Conservation (phyloP, 2,888 invertebrate genomes). For the Melangyna quadrimaculata region DNA sequence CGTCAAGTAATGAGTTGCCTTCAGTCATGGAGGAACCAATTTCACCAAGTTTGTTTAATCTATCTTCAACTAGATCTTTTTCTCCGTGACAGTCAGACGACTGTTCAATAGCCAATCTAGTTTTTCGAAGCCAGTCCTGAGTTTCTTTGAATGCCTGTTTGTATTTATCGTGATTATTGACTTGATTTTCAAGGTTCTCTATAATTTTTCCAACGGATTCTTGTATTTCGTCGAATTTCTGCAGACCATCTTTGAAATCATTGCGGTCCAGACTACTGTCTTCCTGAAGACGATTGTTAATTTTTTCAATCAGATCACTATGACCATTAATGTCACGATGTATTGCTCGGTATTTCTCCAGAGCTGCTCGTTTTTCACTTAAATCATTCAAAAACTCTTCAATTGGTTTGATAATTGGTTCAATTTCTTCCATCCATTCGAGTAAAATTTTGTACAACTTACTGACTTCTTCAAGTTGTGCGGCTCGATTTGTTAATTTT, state of each 20-base stretch:
- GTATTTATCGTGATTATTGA: slow-evolving; percentile 93
- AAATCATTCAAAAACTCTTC: slow-evolving; percentile 91
- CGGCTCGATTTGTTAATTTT: slow-evolving; percentile 87
- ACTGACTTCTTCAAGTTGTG: slow-evolving; percentile 92
- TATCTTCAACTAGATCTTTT: slow-evolving; percentile 88
- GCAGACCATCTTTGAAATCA: slow-evolving; percentile 87
- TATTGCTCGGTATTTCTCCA: slow-evolving; percentile 93
- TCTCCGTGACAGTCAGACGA: slow-evolving; percentile 94
- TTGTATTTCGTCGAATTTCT: slow-evolving; percentile 87
- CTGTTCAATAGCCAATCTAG: slow-evolving; percentile 91
- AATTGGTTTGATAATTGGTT: slow-evolving; percentile 88
- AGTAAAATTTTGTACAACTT: slow-evolving; percentile 90
- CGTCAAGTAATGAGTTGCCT: slow-evolving; percentile 88
- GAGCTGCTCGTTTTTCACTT: slow-evolving; percentile 93
- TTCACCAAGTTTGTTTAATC: slow-evolving; percentile 88
- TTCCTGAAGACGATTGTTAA: slow-evolving; percentile 88
- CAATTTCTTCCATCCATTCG: slow-evolving; percentile 94
- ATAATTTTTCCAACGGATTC: slow-evolving; percentile 86
- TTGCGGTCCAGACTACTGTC: slow-evolving; percentile 86
- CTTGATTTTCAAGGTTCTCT: slow-evolving; percentile 89
- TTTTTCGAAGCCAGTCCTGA: slow-evolving; percentile 91
- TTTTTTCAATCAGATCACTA: slow-evolving; percentile 88
- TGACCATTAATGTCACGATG: slow-evolving; percentile 92
- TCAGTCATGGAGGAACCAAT: slow-evolving; percentile 86
- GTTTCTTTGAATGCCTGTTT: slow-evolving; percentile 91